Base-by-base conservation (phyloP, 2,113 vertebrate species). In the Hassar affinis region DNA sequence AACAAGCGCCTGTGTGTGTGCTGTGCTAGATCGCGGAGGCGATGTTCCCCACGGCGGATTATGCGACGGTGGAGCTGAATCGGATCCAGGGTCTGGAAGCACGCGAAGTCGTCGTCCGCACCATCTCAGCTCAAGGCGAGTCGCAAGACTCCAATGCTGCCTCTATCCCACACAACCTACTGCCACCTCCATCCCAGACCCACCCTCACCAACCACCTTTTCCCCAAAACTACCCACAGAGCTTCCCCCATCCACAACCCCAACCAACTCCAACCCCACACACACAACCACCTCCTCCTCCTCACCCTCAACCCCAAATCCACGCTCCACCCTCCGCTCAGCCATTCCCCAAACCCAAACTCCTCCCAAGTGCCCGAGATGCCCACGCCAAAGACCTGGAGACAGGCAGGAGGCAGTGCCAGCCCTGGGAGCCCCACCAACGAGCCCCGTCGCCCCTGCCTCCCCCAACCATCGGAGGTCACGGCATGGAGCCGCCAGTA, bases 371-470 rank as follows among this genome's bases (percentile, higher is more conserved):
- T 96, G 95, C 95, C 93, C 95, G 95, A 95, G 95, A 92, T 92
- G 91, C 94, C 75, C 95, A 98, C 92, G 96, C 97, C 97, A 98
- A 98, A 98, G 97, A 99, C 84, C 92, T 89, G 3, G 96, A 96
- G 83, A 94, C 92, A 59, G 90, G 91, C 78, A 25, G 89, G 62
- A 92, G 88, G 85, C 85, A 90, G 79, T 93, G 94, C 11, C 95
- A 94, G 91, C 89, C 95, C 25, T 98, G 98, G 97, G 97, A 97
- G 90, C 95, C 87, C 4, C 85, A 93, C 81, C 86, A 91, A 83
- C 92, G 91, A 35, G 90, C 88, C 0, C 90, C 94, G 0, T 94
- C 94, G 57, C 94, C 95, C 0, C 88, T 92, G 85, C 94, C 94
- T 52, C 89, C 86, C 91, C 82, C 92, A 91, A 77, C 90, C 75